phyloP scores from a whole-genome alignment of 2,113 vertebrate genomes.

The Plecturocebus donacophilus region DNA sequence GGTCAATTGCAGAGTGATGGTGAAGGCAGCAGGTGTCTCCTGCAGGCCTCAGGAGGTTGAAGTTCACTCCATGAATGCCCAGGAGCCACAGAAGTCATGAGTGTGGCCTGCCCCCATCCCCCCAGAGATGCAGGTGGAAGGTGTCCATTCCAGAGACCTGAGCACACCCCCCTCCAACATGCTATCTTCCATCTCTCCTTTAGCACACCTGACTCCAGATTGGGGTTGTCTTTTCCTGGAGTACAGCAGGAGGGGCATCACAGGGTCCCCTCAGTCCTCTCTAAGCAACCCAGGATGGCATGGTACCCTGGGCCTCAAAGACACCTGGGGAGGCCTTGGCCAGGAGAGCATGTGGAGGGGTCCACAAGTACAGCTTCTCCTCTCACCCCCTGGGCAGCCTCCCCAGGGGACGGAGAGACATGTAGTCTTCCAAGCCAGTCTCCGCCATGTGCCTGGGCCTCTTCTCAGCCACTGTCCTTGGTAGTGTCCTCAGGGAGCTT shows the following conservation, averaged over 20 bases:
- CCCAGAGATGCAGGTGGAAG: neutral
- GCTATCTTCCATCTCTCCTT: neutral
- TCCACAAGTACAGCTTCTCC: neutral
- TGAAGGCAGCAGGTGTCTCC: neutral
- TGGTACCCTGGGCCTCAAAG: neutral
- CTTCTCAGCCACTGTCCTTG: neutral
- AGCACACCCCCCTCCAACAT: too few relatives aligned
- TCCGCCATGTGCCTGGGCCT: neutral
- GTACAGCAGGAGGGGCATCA: neutral
- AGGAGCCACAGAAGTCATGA: neutral
- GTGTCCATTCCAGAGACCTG: rapidly evolving
- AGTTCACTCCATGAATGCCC: neutral
- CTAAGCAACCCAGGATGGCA: neutral
- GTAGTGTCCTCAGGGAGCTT: neutral
- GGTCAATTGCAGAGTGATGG: neutral
- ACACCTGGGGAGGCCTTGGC: neutral
- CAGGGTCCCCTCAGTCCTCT: neutral
- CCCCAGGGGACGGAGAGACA: neutral
- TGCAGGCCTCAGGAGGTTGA: neutral
- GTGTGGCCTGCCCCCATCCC: neutral
- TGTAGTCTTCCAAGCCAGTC: too few relatives aligned
- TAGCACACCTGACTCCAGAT: neutral
- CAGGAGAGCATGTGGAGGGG: neutral
- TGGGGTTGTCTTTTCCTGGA: neutral
- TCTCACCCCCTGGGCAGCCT: neutral